Percentiles rank a stretch among this genome's conserved stretches.
Conservation (phyloP, 2,113 vertebrate genomes). For the Paramisgurnus dabryanus region DNA sequence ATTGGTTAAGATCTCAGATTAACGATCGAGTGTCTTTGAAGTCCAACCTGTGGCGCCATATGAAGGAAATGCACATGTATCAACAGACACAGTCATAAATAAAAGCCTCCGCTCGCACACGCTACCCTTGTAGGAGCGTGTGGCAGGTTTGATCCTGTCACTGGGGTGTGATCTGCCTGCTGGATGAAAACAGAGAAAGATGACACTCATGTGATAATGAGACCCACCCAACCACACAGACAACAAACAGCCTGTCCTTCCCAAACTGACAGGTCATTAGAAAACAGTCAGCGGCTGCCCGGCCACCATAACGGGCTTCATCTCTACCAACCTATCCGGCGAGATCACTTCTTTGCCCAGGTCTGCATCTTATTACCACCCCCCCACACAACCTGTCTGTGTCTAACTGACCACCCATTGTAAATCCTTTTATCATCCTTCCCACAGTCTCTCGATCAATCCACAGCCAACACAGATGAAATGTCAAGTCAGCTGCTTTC, state of each 20-base stretch:
- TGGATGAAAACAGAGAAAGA: conserved; percentile 69
- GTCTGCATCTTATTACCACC: too few species aligned
- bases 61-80: background rate
- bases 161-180: conserved; percentile 60
- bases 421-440: conserved; percentile 12
- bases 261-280: conserved; percentile 58
- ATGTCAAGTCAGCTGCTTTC: conserved; percentile 6
- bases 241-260: conserved; percentile 44
- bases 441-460: conserved; percentile 14
- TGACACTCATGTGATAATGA: conserved; percentile 71
- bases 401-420: conserved; percentile 12
- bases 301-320: background rate
- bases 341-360: too few species aligned
- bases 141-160: conserved; percentile 48
- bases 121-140: background rate
- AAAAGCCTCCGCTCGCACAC: background rate
- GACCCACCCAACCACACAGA: conserved; percentile 55
- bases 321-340: background rate
- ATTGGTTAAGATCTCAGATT: too few species aligned
- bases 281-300: conserved; percentile 34
- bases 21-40: too few species aligned
- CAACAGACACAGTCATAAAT: background rate
- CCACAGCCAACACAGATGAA: conserved; percentile 10
- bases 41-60: too few species aligned
- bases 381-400: background rate